Evolutionary conservation across 2,113 vertebrate species (phyloP).

Genomic region (Brienomyrus brachyistius): DNA sequence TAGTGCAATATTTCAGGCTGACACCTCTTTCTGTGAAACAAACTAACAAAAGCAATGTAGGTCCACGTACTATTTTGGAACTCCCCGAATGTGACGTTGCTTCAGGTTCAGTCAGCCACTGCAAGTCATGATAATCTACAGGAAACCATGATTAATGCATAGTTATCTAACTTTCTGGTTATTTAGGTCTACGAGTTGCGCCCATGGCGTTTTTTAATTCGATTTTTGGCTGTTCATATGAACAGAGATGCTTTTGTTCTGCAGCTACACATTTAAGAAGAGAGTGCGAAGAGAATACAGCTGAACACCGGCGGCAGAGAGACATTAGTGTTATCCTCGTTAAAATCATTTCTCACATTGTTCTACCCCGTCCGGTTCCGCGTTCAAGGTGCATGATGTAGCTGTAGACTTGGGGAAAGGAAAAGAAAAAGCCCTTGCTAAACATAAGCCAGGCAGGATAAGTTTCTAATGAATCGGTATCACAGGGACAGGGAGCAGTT

Average conservation of each 20-base stretch:
- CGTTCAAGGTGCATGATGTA: neutral
- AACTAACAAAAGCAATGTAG: neutral
- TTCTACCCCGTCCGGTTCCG: neutral
- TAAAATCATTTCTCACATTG: neutral
- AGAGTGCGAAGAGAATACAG: neutral
- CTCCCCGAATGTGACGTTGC: neutral
- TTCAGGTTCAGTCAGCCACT: neutral
- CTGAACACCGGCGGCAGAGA: neutral
- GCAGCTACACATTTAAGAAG: neutral
- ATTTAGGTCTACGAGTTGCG: neutral
- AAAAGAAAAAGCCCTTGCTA: neutral
- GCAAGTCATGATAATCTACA: neutral
- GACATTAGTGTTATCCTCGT: neutral
- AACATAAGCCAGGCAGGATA: neutral
- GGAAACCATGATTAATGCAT: conserved; percentile 13
- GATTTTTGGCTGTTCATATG: neutral
- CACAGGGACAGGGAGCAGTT: neutral
- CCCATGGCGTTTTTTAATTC: neutral
- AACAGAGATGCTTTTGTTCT: neutral
- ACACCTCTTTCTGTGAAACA: neutral
- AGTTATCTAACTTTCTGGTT: conserved; percentile 10
- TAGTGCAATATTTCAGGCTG: neutral
- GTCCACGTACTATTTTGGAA: neutral
- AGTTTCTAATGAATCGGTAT: neutral
- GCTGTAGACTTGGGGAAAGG: neutral